Evolutionary conservation across 2,888 invertebrate genomes (phyloP), one percentile per base, ranked within the genome.

Genomic region (Hybos culiciformis): DNA sequence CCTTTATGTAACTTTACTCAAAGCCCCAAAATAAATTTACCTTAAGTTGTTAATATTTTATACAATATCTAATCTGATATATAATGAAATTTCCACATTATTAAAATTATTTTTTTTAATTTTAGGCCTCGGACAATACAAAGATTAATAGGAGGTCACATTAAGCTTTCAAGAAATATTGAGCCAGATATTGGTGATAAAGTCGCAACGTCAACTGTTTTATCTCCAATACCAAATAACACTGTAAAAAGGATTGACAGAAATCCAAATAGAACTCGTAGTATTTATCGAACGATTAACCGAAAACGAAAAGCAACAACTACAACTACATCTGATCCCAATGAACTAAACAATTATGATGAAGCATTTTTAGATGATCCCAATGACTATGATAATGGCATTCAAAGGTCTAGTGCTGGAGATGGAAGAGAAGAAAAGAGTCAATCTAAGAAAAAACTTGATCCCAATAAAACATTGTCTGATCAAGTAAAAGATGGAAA

Each of bases 401-500:
- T 82, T 59, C 67, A 78, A 54, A 70, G 78, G 56, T 74, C 79
- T 45, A 78, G 80, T 56, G 80, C 81, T 42, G 80, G 80, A 19
- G 77, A 74, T 48, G 80, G 80, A 6, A 79, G 77, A 53, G 68
- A 70, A 48, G 51, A 54, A 18, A 62, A 67, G 47, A 66, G 66
- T 31, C 69, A 56, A 54, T 57, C 49, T 4, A 70, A 45, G 31
- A 51, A 51, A 39, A 62, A 62, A 43, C 82, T 82, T 48, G 86
- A 86, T 49, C 80, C 82, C 21, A 82, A 78, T 61, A 88, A 88
- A 62, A 87, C 87, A 5, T 68, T 88, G 29, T 77, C 85, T n/a
- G 86, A 88, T 67, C 88, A 88, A 67, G 86, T 88, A 52, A 81
- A 83, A 46, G 90, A 90, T 59, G 90, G 88, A 33, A 88, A 88